phyloP scores from a whole-genome alignment of 2,113 vertebrate genomes.

The Anthoscopus minutus region DNA sequence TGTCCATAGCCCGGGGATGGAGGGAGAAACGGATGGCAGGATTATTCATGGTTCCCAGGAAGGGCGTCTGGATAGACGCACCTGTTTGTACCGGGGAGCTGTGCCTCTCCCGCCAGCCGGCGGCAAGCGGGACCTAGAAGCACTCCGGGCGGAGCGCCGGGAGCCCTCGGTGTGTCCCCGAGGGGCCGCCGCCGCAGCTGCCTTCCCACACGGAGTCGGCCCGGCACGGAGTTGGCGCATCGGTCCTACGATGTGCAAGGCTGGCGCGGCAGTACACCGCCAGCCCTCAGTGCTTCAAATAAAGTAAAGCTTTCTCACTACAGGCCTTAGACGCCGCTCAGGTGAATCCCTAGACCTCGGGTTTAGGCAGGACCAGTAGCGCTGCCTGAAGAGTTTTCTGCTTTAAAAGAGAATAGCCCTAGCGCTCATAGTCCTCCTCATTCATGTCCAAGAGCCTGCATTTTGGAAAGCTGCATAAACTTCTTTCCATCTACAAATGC shows the following conservation, averaged over 20 bases:
- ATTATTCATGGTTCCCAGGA: neutral
- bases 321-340: fast-evolving
- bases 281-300: fast-evolving
- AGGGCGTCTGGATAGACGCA: neutral
- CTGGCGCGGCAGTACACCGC: fast-evolving
- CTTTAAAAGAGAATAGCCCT: neutral
- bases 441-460: fast-evolving
- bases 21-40: fast-evolving
- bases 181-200: fast-evolving
- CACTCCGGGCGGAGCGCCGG: neutral
- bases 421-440: fast-evolving
- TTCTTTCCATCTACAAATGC: neutral
- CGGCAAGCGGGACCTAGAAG: fast-evolving
- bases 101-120: too few relatives aligned
- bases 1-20: neutral
- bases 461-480: neutral
- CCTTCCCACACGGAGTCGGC: too few relatives aligned
- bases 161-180: fast-evolving
- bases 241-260: fast-evolving
- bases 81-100: fast-evolving
- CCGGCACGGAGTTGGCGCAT: fast-evolving
- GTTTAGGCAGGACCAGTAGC: neutral
- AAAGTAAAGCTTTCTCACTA: fast-evolving
- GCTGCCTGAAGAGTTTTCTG: neutral
- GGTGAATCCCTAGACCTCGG: neutral